phyloP scores from a whole-genome alignment of 1,140 invertebrate genomes.

The Zaprionus africanus region DNA sequence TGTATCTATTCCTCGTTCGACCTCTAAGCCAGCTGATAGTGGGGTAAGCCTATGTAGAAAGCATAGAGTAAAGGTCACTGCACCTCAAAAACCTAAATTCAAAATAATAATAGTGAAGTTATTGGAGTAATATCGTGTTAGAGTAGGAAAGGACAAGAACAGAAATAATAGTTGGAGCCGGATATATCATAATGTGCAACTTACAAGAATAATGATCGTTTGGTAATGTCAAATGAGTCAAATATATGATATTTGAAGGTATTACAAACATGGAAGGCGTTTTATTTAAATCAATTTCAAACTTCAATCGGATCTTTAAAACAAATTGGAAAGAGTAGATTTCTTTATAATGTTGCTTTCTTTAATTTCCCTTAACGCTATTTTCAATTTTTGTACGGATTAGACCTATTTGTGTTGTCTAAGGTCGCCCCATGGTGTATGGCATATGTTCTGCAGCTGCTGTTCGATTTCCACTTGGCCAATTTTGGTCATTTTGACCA shows the following conservation, averaged over 20 bases:
- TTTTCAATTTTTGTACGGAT: neutral
- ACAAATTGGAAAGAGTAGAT: neutral
- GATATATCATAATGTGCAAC: too few species aligned
- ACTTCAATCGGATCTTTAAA: neutral
- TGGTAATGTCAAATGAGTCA: too few species aligned
- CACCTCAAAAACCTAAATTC: neutral
- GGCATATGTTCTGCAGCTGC: conserved; percentile 42
- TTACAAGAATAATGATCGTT: neutral
- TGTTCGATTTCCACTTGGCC: conserved; percentile 29
- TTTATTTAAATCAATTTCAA: too few species aligned
- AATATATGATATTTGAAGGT: neutral
- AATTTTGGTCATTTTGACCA: conserved; percentile 66
- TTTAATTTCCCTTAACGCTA: neutral
- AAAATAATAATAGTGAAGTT: neutral
- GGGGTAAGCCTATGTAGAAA: conserved; percentile 3
- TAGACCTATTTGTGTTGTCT: conserved; percentile 9
- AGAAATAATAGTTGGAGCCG: too few species aligned
- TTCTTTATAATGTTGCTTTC: neutral
- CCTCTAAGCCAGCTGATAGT: conserved; percentile 21
- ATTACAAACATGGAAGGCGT: neutral
- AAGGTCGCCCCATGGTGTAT: conserved; percentile 15
- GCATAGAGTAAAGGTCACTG: neutral
- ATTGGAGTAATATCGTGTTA: neutral
- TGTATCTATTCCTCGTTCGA: conserved; percentile 31
- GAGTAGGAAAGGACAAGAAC: too few species aligned